phyloP scores from a whole-genome alignment of 2,888 invertebrate species.

The Sinhomidia bicolor region DNA sequence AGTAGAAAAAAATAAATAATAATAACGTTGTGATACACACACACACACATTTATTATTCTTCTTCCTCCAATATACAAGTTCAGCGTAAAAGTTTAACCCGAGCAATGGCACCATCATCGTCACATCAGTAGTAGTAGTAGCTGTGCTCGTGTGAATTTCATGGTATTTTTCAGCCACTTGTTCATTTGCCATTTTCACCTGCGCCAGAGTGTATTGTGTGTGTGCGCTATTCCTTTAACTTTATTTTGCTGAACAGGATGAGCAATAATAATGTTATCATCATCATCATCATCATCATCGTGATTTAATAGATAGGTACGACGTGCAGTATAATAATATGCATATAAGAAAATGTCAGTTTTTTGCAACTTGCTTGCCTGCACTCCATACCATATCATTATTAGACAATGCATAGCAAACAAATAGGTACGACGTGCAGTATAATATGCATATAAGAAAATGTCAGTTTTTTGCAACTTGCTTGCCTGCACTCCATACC shows the following conservation, averaged over 20 bases:
- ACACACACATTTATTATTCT: background rate
- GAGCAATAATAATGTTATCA: background rate
- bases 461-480: background rate
- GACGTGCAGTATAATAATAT: background rate
- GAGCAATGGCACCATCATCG: background rate
- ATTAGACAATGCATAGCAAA: background rate
- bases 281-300: conserved; percentile 11
- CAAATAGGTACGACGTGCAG: no score
- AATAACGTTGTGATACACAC: background rate
- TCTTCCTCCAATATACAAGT: background rate
- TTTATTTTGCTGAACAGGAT: background rate
- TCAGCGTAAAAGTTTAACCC: background rate
- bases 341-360: background rate
- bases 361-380: background rate
- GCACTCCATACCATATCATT: background rate
- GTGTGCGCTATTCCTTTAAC: background rate
- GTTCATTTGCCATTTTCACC: conserved; percentile 14
- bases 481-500: background rate
- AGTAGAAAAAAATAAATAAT: background rate
- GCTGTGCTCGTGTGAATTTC: conserved; percentile 70
- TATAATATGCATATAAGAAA: background rate
- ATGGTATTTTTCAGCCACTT: conserved; percentile 59
- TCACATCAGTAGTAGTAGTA: no score
- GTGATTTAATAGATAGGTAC: background rate
- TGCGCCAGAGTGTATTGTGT: no score